Conservation (phyloP, 2,888 invertebrate species). For the Poecilus cupreus region DNA sequence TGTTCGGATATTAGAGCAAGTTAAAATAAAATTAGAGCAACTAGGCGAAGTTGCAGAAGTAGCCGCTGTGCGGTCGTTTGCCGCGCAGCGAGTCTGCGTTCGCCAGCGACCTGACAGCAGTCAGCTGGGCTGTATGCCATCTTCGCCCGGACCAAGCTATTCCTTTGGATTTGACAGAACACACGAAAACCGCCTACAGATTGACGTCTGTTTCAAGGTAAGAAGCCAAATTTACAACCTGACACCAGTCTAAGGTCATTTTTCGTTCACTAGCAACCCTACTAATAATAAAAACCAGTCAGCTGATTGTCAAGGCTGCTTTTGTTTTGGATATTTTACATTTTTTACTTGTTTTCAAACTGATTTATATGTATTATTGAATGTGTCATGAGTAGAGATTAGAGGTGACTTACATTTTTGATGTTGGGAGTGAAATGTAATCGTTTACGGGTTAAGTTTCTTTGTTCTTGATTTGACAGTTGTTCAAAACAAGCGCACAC, state of each 20-base stretch:
- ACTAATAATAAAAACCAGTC: conserved; percentile 57
- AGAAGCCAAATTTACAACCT: conserved; percentile 42
- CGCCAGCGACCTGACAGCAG: conserved; percentile 64
- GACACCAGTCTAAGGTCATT: conserved; percentile 1
- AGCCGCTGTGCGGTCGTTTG: not conserved
- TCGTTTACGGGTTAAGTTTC: conserved; percentile 60
- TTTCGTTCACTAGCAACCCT: not conserved
- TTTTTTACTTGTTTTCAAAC: not conserved
- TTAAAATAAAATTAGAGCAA: not conserved
- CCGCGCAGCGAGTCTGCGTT: conserved; percentile 56
- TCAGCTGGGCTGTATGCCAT: conserved; percentile 64
- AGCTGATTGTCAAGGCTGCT: conserved; percentile 60
- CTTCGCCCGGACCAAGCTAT: conserved; percentile 53
- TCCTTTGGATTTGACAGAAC: conserved; percentile 22
- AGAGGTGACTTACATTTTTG: conserved; percentile 32
- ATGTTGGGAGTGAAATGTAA: not conserved
- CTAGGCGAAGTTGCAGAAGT: not conserved
- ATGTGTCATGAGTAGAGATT: not conserved
- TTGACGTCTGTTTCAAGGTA: conserved; percentile 48
- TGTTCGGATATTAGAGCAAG: not conserved
- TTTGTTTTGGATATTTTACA: conserved; percentile 39
- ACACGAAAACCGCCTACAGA: conserved; percentile 30
- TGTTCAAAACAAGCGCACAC: conserved; percentile 67
- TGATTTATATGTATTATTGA: conserved; percentile 7
- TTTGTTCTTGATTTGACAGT: conserved; percentile 64